These are phyloP conservation scores for Phyllotreta striolata DNA, from an alignment of 2,888 invertebrate genomes.

Conservation along the genomic window DNA sequence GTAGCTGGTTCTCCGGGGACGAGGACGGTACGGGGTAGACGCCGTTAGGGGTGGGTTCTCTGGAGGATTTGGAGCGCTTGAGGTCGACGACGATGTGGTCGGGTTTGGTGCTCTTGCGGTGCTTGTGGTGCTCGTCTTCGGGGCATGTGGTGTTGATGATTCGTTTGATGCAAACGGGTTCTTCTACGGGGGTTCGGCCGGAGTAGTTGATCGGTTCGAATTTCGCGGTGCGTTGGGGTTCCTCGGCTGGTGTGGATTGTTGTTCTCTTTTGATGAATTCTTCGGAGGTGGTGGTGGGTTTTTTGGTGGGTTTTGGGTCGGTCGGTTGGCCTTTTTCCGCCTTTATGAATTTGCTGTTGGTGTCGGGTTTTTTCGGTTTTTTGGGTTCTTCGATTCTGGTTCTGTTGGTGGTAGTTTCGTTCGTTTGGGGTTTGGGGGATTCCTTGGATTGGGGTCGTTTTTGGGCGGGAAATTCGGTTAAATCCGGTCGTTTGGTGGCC, in stretches of 20 bases:
- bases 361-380: constrained; percentile 33
- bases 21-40: constrained; percentile 73
- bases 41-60: constrained; percentile 78
- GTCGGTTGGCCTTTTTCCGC: constrained; percentile 17
- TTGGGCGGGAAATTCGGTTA: constrained; percentile 45
- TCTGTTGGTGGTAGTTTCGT: constrained; percentile 12
- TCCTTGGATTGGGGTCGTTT: constrained; percentile 39
- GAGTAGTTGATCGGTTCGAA: constrained; percentile 36
- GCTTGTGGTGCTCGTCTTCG: constrained; percentile 50
- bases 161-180: constrained; percentile 54
- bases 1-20: constrained; percentile 66
- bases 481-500: constrained; percentile 24
- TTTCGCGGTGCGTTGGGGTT: constrained; percentile 15
- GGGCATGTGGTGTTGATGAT: constrained; percentile 50
- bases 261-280: constrained; percentile 28
- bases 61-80: constrained; percentile 76
- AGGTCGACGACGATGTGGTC: constrained; percentile 69
- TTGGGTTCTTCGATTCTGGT: too few species aligned
- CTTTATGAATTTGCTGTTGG: too few species aligned
- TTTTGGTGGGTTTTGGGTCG: constrained; percentile 26
- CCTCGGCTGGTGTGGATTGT: constrained; percentile 25
- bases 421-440: not conserved
- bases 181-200: constrained; percentile 53
- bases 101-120: not conserved
- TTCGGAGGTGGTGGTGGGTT: constrained; percentile 23